Evolutionary conservation across 2,797 vertebrate species (phyloP), one percentile per base, ranked within the genome.

Genomic region (Diplodus puntazzo): DNA sequence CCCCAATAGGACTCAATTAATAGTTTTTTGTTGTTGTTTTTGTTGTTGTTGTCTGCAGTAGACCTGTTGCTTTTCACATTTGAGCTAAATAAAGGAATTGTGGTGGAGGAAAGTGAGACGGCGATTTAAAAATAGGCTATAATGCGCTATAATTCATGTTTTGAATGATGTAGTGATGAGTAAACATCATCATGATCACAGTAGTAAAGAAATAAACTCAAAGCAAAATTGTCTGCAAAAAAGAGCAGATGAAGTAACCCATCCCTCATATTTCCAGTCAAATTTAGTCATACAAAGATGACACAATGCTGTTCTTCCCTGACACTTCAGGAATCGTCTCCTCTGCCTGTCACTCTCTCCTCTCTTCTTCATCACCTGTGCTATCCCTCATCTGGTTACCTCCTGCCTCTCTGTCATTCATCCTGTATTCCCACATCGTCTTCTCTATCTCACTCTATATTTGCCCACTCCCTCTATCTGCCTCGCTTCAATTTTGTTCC

Each of bases 401-500:
- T 43, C 46, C 59, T 34, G 12, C 69, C 63, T 59, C 39, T 46
- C 58, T 53, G 65, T 78, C 67, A 50, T 53, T 34, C 62, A 20
- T 67, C 46, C 71, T 52, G 53, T 18, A 13, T 57, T 27, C 61
- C 42, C 39, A 39, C 66, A 42, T 64, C 85, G 62, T 75, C 53
- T 6, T 62, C 69, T 82, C 65, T 20, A 55, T 77, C 59, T 69
- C 74, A 34, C 70, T 55, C 59, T 48, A 2, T 68, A 66, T 69
- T 69, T 63, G 17, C 79, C 34, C 58, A 18, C 76, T 63, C 46
- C 65, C 39, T 55, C 43, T 82, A 45, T 78, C 72, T 84, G 69
- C 58, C 74, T 86, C 79, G 18, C 79, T 90, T 89, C 79, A 87
- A 80, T 85, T 85, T 81, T 18, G 20, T 73, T 83, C 64, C 79